Percentiles rank a stretch among this genome's conserved stretches.
Evolutionary conservation across 2,888 invertebrate genomes (phyloP).

Genomic region (Dryocosmus kuriphilus): DNA sequence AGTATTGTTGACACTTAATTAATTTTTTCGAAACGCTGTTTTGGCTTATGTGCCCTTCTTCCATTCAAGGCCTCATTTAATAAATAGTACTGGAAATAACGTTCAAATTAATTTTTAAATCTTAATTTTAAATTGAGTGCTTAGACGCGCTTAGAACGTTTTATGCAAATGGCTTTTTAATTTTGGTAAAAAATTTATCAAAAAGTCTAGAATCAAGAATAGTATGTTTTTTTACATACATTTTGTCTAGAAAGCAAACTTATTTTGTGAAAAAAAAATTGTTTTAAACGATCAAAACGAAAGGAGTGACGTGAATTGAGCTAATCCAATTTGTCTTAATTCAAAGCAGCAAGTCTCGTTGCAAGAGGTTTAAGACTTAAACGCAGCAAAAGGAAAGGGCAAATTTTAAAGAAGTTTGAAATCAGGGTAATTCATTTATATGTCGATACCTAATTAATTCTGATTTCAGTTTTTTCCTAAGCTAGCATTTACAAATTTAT

Average conservation of each 20-base stretch:
- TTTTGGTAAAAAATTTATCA: background rate
- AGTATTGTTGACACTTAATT: too few species aligned
- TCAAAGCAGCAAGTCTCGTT: background rate
- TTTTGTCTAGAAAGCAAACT: background rate
- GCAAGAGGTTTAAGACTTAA: conserved; percentile 24
- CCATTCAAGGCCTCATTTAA: too few species aligned
- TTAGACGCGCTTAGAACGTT: too few species aligned
- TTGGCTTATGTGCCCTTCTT: too few species aligned
- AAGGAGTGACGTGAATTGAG: background rate
- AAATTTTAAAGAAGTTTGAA: too few species aligned
- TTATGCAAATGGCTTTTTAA: too few species aligned
- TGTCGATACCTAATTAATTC: background rate
- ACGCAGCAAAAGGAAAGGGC: too few species aligned
- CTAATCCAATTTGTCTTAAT: background rate
- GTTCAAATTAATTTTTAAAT: background rate
- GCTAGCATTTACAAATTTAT: background rate
- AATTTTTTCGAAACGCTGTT: too few species aligned
- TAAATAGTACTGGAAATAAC: background rate
- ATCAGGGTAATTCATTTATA: background rate
- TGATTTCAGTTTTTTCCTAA: background rate
- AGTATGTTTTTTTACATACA: background rate
- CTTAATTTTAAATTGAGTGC: background rate
- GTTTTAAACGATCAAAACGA: background rate
- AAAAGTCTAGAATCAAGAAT: background rate
- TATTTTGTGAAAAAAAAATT: background rate